Evolutionary conservation across 2,888 invertebrate species (phyloP), one percentile per base, ranked within the genome.

Genomic region (Polydrusus cervinus): DNA sequence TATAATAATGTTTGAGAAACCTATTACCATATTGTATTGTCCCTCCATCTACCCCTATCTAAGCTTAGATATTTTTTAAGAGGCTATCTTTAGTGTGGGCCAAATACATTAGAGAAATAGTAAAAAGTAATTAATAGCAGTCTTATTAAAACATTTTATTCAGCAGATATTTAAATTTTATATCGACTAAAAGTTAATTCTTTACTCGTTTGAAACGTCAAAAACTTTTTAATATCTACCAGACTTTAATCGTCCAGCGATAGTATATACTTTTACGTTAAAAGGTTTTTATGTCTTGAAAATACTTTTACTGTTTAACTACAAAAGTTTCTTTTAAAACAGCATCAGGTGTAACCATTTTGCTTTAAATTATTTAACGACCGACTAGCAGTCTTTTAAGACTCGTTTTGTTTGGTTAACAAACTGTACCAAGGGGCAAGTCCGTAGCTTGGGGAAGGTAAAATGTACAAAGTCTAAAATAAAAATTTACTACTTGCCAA

Each of bases 181-280:
- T 51, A 20, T 20, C 11, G 20, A 18, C 20, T 51, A 20, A 20
- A 51, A 20, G 47, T 16, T 9, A 16, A 47, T 16, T 14, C 47
- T 16, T 16, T 16, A 47, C 16, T 16, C 51, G 20, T 51, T 11
- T n/a, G 11, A 51, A 51, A 20, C 0, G 51, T 13, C 20, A 20
- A 51, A 51, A 18, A 51, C 20, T 18, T 51, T 47, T 5, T 47
- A 9, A 51, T 20, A 51, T 20, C 20, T 18, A 11, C 10, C 20
- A 51, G 51, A 51, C 18, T 51, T 51, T 51, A 51, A 51, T 20
- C 51, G 18, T n/a, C n/a, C n/a, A n/a, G 51, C 2, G 49, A 51
- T 51, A 51, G 51, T 51, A n/a, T 51, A n/a, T 51, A 8, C 10
- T 51, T 51, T 51, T 20, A 20, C 18, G 18, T 20, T 10, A 20